Evolutionary conservation across 2,113 vertebrate genomes (phyloP).

Genomic region (Naja naja): DNA sequence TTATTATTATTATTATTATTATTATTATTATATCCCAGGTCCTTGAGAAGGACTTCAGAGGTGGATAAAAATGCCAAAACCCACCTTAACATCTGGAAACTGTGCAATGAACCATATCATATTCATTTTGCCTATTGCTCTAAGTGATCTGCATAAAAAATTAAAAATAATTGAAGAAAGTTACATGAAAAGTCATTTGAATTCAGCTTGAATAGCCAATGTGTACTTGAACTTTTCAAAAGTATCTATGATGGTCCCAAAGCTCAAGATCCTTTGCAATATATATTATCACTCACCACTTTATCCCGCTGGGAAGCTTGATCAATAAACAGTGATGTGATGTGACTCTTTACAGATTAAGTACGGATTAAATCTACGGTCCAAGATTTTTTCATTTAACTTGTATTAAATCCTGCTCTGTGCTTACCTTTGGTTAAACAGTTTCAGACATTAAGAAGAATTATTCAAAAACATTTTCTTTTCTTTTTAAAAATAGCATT

Average conservation of each 20-base stretch:
- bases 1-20: too few species aligned
- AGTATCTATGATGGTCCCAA: background rate
- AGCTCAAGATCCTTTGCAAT: background rate
- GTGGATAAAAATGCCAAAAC: too few species aligned
- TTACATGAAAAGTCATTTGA: conserved; percentile 11
- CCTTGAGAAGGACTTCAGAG: too few species aligned
- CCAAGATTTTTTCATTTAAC: conserved; percentile 24
- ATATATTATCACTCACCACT: conserved; percentile 1
- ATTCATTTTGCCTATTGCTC: background rate
- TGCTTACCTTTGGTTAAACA: conserved; percentile 30
- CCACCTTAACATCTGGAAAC: background rate
- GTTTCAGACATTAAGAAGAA: conserved; percentile 7
- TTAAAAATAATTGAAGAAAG: background rate
- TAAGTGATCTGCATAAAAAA: conserved; percentile 17
- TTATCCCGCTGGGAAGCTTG: background rate
- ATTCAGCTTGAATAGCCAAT: background rate
- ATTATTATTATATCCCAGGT: too few species aligned
- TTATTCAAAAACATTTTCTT: background rate
- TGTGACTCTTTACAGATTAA: conserved; percentile 20
- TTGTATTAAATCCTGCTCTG: conserved; percentile 20
- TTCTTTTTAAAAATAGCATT: background rate
- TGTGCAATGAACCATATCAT: background rate
- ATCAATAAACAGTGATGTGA: background rate
- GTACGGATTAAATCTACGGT: conserved; percentile 1
- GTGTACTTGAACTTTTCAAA: conserved; percentile 6